Percentiles rank a stretch among this genome's conserved stretches.
Conservation (phyloP, 2,797 vertebrate species). For the Pagetopsis macropterus region DNA sequence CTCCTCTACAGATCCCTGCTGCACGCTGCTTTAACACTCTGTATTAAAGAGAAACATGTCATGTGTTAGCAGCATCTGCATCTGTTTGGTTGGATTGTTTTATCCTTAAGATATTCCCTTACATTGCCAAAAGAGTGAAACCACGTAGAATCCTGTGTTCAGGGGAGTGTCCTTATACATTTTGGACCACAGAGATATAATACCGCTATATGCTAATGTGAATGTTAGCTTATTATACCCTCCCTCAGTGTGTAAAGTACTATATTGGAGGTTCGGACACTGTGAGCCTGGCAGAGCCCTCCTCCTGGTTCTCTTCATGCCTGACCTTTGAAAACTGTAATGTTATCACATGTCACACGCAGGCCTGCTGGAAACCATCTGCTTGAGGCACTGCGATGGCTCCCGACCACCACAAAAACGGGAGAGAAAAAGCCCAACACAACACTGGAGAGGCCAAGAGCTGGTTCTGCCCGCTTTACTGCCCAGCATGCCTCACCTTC, state of each 20-base stretch:
- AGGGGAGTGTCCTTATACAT: too few species aligned
- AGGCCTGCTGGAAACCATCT: constrained; percentile 84
- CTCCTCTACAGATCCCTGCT: too few species aligned
- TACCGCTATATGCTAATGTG: too few species aligned
- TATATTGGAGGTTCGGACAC: constrained; percentile 25
- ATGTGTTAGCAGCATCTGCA: too few species aligned
- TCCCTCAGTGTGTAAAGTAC: constrained; percentile 7
- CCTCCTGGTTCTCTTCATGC: constrained; percentile 64
- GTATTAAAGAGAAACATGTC: too few species aligned
- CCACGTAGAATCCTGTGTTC: too few species aligned
- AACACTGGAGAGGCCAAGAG: constrained; percentile 46
- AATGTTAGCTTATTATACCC: too few species aligned
- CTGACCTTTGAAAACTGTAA: constrained; percentile 84
- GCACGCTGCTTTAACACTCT: too few species aligned
- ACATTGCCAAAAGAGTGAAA: too few species aligned
- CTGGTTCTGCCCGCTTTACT: constrained; percentile 67
- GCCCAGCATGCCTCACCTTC: constrained; percentile 63
- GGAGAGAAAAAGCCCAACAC: constrained; percentile 12
- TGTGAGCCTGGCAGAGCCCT: constrained; percentile 38
- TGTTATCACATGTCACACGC: constrained; percentile 81
- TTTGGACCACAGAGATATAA: too few species aligned
- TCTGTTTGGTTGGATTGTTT: too few species aligned
- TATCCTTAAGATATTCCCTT: too few species aligned
- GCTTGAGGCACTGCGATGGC: constrained; percentile 71
- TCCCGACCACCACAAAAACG: constrained; percentile 46